Conservation (phyloP, 1,140 invertebrate genomes). For the Akabosia matsudoensis region DNA sequence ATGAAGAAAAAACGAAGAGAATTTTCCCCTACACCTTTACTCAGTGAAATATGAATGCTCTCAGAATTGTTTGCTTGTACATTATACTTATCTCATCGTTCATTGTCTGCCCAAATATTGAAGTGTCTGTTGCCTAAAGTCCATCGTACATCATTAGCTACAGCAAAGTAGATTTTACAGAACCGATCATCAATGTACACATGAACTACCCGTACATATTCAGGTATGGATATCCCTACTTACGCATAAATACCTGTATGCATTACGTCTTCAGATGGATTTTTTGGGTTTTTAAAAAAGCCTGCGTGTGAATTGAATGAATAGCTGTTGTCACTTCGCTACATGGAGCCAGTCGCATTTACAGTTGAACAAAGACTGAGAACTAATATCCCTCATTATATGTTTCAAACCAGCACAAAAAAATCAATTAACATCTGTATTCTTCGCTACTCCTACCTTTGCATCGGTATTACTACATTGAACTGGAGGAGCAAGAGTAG, state of each 20-base stretch:
- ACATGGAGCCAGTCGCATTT: not conserved
- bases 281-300: too few relatives aligned
- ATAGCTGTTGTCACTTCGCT: conserved; percentile 5
- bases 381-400: not conserved
- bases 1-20: not conserved
- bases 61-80: not conserved
- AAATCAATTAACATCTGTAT: conserved; percentile 4
- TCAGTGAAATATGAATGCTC: conserved; percentile 9
- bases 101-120: not conserved
- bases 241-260: too few relatives aligned
- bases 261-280: too few relatives aligned
- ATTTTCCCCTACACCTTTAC: not conserved
- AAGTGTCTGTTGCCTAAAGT: not conserved
- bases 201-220: too few relatives aligned
- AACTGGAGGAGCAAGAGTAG: not conserved
- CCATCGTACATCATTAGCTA: not conserved
- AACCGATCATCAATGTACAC: too few relatives aligned
- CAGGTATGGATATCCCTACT: too few relatives aligned
- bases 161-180: too few relatives aligned
- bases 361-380: not conserved
- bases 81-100: not conserved
- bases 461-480: too few relatives aligned
- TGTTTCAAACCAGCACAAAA: not conserved
- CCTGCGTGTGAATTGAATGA: too few relatives aligned
- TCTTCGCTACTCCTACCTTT: not conserved